Base-by-base conservation (phyloP, 2,888 invertebrate genomes). In the Sinopyrophorus schimmeli region DNA sequence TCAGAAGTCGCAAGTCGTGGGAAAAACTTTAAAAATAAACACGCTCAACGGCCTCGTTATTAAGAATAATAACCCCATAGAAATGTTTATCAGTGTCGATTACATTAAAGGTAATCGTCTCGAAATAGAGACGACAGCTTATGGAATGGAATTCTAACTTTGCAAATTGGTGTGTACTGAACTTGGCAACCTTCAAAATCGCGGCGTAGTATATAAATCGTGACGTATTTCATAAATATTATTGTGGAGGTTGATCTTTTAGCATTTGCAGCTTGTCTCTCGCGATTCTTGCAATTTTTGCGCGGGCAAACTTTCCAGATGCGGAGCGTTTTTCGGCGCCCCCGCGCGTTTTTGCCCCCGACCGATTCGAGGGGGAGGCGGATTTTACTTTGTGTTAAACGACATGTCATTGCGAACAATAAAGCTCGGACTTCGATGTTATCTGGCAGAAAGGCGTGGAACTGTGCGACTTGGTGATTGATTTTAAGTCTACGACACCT, bases 401-500 rank as follows among this genome's bases (percentile, higher is more conserved):
- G 35, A 42, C 41, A 48, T 42, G 48, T 35, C 43, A 27, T 20
- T 27, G 21, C 23, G 18, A 35, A 40, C 47, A 34, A 40, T 20
- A 41, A 32, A 47, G 34, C 32, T 20, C 31, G 47, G 34, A 31
- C 47, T 21, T 30, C 23, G 32, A 32, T 47, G 24, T 40, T 47
- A 40, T 40, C 40, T 34, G 32, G 7, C 15, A 17, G 34, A n/a
- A n/a, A 47, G 47, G 47, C 40, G 47, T 47, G 47, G 47, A 47
- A 15, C 47, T 40, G 28, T 16, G 32, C 40, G 28, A 31, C 40
- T 34, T 17, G 26, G 40, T 47, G 47, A 47, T 47, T 47, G 47
- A 47, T 47, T 47, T 46, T 41, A 47, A 41, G 15, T 41, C 40
- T 27, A 41, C 47, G 40, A 47, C 47, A 47, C 40, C 47, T 47